Conservation (phyloP, 1,140 invertebrate genomes). For the Eumeta japonica region DNA sequence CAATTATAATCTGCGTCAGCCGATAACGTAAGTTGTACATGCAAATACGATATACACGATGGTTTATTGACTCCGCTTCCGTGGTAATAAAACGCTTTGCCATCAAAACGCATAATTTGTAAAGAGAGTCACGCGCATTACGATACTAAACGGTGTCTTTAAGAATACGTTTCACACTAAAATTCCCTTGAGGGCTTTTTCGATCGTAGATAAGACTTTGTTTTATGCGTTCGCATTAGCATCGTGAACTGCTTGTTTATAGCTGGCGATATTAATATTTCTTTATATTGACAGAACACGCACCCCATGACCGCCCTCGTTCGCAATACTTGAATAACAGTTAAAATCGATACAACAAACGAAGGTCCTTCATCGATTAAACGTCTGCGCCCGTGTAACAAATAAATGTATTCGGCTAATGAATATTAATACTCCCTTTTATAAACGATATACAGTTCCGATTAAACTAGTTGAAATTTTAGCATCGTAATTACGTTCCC, state of each 20-base stretch:
- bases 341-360: no score
- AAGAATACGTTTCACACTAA: constrained; percentile 54
- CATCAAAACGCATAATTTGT: constrained; percentile 55
- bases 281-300: constrained; percentile 37
- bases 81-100: constrained; percentile 51
- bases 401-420: no score
- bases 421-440: no score
- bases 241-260: constrained; percentile 44
- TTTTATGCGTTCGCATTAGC: constrained; percentile 50
- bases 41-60: constrained; percentile 41
- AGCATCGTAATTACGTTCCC: no score
- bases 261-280: constrained; percentile 39
- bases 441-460: no score
- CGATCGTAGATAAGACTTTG: constrained; percentile 50
- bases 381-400: no score
- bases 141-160: constrained; percentile 51
- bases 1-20: no score
- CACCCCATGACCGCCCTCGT: constrained; percentile 9
- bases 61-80: constrained; percentile 55
- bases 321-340: no score
- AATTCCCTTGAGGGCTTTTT: constrained; percentile 30
- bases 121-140: constrained; percentile 48
- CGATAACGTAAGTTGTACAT: no score
- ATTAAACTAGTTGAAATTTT: no score
- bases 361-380: no score